These are phyloP conservation scores for Tolypeutes matacus DNA, from an alignment of 2,797 vertebrate genomes.

Conservation along the genomic window DNA sequence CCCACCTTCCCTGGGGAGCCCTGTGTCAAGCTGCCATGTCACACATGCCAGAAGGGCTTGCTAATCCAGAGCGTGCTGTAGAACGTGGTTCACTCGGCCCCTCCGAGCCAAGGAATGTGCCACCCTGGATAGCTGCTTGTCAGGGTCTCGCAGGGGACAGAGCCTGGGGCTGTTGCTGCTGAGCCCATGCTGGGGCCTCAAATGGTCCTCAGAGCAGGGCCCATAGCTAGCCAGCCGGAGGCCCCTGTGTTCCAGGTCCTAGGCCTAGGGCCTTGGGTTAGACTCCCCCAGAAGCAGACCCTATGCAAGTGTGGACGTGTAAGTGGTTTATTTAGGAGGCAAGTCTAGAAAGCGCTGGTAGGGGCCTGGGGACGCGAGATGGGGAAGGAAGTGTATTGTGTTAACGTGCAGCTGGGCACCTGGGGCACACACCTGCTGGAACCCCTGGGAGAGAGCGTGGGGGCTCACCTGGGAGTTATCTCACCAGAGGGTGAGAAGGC, in stretches of 20 bases:
- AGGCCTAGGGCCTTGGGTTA: neutral
- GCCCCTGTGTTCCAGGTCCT: neutral
- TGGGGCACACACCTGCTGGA: neutral
- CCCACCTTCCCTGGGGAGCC: neutral
- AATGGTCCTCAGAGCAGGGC: neutral
- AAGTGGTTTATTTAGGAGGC: neutral
- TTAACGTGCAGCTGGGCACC: neutral
- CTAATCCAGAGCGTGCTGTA: neutral
- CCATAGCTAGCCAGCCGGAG: fast-evolving
- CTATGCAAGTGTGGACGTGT: neutral
- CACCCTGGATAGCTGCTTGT: neutral
- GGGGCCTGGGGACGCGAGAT: neutral
- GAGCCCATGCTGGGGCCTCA: neutral
- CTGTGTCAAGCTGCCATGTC: neutral
- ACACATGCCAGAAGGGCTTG: neutral
- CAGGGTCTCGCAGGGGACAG: neutral
- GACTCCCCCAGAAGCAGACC: neutral
- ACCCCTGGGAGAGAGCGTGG: neutral
- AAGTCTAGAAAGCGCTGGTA: neutral
- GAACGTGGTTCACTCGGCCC: neutral
- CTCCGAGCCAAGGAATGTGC: neutral
- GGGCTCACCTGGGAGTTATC: neutral
- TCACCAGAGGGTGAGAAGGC: neutral
- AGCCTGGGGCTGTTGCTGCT: neutral
- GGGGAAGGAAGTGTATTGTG: neutral